Evolutionary conservation across 1,140 invertebrate species (phyloP), one percentile per base, ranked within the genome.

Genomic region (Chironomus striatipennis): DNA sequence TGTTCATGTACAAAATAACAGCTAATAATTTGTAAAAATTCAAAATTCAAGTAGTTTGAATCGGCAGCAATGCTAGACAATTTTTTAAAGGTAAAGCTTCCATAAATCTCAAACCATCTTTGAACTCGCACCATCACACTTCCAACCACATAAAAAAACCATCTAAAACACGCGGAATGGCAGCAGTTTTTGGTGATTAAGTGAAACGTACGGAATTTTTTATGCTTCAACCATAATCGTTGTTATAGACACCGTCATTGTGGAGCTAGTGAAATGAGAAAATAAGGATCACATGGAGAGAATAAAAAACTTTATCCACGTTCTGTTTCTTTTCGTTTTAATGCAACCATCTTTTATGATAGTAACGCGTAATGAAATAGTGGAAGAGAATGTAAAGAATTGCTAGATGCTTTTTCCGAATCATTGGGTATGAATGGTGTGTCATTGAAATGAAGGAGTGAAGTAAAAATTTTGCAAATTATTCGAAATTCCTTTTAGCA

Each of bases 251-350:
- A 57, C 47, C 12, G n/a, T n/a, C 47, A n/a, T 57, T 57, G 8
- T 57, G 47, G 12, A n/a, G 12, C 47, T n/a, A 57, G 47, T 57
- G 47, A 57, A 57, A 57, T 57, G 47, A 57, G 47, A 57, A 57
- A 57, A 57, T 57, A 57, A 57, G n/a, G 47, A 57, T 9, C 15
- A 47, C 9, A 47, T 10, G 15, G 43, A 15, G 15, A 47, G 43
- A 47, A 47, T 10, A 34, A 15, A 57, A 57, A 57, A 57, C 12
- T 57, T 57, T 57, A 15, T 57, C 12, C 47, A 57, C 47, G n/a
- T 57, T 57, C 47, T 47, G n/a, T n/a, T 57, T n/a, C 12, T 57
- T 5, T n/a, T 15, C 24, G 24, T 1, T 34, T 34, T 34, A 34
- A 2, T 34, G 24, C 47, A 57, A 15, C 12, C 47, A 57, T 57